Conservation (phyloP, 1,140 invertebrate species). For the Helicoverpa armigera region DNA sequence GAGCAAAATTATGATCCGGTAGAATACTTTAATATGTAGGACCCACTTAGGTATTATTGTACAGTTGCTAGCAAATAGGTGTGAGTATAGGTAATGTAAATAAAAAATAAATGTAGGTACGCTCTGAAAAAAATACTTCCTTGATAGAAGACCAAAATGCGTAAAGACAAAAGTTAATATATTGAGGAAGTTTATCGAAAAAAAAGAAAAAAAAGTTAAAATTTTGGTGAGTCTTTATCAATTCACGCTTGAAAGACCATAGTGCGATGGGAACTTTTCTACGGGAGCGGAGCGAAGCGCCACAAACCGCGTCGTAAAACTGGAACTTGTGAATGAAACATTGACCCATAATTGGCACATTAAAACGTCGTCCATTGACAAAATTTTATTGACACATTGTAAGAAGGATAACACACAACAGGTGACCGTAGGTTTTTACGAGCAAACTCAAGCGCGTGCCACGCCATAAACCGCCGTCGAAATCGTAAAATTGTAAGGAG, state of each 20-base stretch:
- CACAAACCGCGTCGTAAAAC: constrained; percentile 54
- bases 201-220: constrained; percentile 9
- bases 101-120: no score
- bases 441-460: constrained; percentile 66
- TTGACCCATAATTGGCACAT: constrained; percentile 70
- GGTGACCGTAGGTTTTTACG: constrained; percentile 80
- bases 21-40: constrained; percentile 36
- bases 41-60: constrained; percentile 28
- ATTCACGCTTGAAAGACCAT: constrained; percentile 38
- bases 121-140: constrained; percentile 24
- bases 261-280: constrained; percentile 30
- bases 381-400: constrained; percentile 73
- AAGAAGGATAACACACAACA: constrained; percentile 69
- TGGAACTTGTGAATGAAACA: constrained; percentile 65
- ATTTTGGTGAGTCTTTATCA: constrained; percentile 34
- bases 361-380: constrained; percentile 70
- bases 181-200: constrained; percentile 38
- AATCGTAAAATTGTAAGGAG: constrained; percentile 74
- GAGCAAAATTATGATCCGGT: constrained; percentile 43
- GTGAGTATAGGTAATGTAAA: background rate
- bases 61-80: constrained; percentile 37
- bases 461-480: constrained; percentile 62
- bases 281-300: constrained; percentile 23
- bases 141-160: constrained; percentile 4
- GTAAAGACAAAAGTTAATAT: constrained; percentile 36